phyloP scores from a whole-genome alignment of 2,888 invertebrate genomes.

The Eudasyphora cyanicolor region DNA sequence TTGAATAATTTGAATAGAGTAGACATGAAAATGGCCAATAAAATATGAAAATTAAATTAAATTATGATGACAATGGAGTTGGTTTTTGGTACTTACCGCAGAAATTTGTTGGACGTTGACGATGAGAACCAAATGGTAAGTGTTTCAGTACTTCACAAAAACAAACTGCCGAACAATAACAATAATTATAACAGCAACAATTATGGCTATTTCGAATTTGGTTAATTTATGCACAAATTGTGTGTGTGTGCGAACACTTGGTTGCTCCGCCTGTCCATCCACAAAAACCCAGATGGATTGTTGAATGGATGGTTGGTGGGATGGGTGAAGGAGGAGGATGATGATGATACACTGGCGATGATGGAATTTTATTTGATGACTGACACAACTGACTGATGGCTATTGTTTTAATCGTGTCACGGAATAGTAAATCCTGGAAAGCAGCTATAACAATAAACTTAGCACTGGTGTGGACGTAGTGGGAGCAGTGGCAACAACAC shows the following conservation, averaged over 20 bases:
- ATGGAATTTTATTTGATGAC: conserved; percentile 18
- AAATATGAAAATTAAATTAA: neutral
- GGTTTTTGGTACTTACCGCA: neutral
- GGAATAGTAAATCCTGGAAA: neutral
- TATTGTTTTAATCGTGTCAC: neutral
- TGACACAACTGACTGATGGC: neutral
- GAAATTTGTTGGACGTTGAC: neutral
- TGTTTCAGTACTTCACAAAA: no score
- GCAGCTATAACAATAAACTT: neutral
- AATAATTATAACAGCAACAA: conserved; percentile 13
- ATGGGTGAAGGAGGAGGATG: neutral
- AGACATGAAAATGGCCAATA: neutral
- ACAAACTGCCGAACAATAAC: neutral
- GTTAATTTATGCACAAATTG: conserved; percentile 9
- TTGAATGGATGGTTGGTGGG: no score
- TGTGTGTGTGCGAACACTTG: neutral
- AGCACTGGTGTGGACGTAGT: neutral
- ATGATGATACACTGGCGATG: conserved; percentile 24
- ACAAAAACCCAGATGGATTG: no score
- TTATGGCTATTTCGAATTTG: neutral
- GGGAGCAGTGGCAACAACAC: conserved; percentile 9
- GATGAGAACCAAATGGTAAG: neutral
- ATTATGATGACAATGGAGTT: neutral
- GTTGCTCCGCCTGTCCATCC: neutral
- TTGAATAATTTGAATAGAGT: no score